These are phyloP conservation scores for Metridium senile DNA, from an alignment of 92 coral and sea anemone genomes.

Conservation along the genomic window DNA sequence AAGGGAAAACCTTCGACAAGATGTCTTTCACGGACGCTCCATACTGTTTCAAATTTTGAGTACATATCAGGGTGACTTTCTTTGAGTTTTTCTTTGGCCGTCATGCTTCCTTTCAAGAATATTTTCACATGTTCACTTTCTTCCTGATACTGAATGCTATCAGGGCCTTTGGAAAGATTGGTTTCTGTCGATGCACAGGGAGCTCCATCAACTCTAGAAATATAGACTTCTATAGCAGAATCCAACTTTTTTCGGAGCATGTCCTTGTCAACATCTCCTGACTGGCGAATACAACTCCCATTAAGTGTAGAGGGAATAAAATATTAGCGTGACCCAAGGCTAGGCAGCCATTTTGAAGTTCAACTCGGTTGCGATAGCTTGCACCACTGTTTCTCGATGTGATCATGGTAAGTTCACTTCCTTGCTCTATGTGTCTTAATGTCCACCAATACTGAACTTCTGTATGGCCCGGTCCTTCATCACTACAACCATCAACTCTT, in stretches of 20 bases:
- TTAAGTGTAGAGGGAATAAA: constrained; percentile 76
- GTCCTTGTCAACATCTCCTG: constrained; percentile 47
- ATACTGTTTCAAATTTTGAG: constrained; percentile 55
- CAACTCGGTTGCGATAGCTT: constrained; percentile 62
- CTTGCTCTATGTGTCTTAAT: constrained; percentile 29
- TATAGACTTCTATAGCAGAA: constrained; percentile 65
- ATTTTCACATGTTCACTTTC: constrained; percentile 42
- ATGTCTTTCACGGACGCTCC: constrained; percentile 66
- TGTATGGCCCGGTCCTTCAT: constrained; percentile 63
- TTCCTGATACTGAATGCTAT: constrained; percentile 24
- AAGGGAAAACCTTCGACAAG: constrained; percentile 34
- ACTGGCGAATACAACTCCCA: constrained; percentile 44
- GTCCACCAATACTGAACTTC: constrained; percentile 75
- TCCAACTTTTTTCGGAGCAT: constrained; percentile 51
- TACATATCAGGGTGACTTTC: constrained; percentile 36
- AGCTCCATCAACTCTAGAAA: constrained; percentile 56
- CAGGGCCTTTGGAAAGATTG: constrained; percentile 52
- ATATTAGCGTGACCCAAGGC: constrained; percentile 65
- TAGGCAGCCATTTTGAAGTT: constrained; percentile 69
- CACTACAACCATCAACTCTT: constrained; percentile 59
- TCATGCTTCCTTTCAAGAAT: constrained; percentile 52
- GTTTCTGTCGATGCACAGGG: constrained; percentile 66
- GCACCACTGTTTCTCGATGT: constrained; percentile 64
- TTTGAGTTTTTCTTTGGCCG: constrained; percentile 41
- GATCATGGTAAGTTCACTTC: constrained; percentile 31